These are phyloP conservation scores for Pristionchus pacificus DNA, from an alignment of 1,140 invertebrate genomes.

Conservation along the genomic window DNA sequence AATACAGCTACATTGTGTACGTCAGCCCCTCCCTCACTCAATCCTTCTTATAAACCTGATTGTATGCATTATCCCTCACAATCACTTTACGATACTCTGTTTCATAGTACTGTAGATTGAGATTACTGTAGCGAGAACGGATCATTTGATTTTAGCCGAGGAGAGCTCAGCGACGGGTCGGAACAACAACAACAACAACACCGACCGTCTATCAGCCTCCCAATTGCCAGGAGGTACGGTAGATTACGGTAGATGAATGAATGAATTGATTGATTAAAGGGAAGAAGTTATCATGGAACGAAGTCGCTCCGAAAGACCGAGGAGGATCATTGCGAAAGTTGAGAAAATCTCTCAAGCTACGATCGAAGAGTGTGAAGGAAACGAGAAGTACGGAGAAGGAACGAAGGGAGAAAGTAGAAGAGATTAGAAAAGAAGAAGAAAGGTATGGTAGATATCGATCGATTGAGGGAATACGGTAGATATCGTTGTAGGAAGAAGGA, in stretches of 20 bases:
- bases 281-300: conserved; percentile 5
- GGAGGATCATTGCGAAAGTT: background rate
- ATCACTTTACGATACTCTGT: background rate
- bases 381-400: background rate
- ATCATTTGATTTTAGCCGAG: conserved; percentile 22
- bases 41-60: conserved; percentile 25
- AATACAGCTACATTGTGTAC: conserved; percentile 8
- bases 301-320: conserved; percentile 10
- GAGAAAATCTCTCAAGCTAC: background rate
- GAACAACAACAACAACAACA: conserved; percentile 18
- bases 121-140: background rate
- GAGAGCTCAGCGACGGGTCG: conserved; percentile 29
- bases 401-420: background rate
- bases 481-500: background rate
- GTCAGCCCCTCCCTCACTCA: conserved; percentile 20
- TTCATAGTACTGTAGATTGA: background rate
- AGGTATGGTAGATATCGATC: background rate
- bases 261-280: conserved; percentile 1
- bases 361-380: background rate
- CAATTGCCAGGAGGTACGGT: conserved; percentile 18
- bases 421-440: background rate
- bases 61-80: conserved; percentile 24
- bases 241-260: background rate
- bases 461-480: background rate
- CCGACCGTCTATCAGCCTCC: conserved; percentile 10